Conservation (phyloP, 2,113 vertebrate species). For the Raphicerus campestris region DNA sequence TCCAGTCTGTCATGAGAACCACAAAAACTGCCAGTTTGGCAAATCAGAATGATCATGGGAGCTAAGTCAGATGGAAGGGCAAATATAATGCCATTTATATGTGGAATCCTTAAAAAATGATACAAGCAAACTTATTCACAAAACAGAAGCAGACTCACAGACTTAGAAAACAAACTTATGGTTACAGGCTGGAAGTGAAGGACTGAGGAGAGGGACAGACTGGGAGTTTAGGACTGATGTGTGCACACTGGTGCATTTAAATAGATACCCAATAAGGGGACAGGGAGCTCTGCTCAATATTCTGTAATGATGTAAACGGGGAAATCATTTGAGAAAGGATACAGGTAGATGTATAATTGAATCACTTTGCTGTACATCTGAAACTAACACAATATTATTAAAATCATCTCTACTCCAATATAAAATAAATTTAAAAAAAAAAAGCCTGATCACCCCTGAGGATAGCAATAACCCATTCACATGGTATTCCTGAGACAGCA, state of each 20-base stretch:
- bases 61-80: not conserved
- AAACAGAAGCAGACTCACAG: not conserved
- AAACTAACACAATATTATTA: not conserved
- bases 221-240: not conserved
- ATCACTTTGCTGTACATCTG: not conserved
- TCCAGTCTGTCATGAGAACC: constrained; percentile 5
- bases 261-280: not conserved
- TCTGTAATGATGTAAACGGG: not conserved
- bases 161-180: not conserved
- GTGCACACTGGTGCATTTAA: not conserved
- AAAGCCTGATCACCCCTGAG: not conserved
- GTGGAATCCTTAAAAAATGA: not conserved
- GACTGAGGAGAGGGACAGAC: not conserved
- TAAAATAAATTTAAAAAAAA: not conserved
- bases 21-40: not conserved
- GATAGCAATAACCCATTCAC: accelerated
- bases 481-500: not conserved
- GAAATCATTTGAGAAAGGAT: not conserved
- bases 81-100: not conserved
- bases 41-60: not conserved
- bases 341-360: not conserved
- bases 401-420: not conserved
- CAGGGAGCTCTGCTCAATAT: not conserved
- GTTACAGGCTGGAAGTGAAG: not conserved
- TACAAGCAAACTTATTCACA: not conserved